A percentile compares a stretch with the other conserved stretches of the same genome.
phyloP scores from a whole-genome alignment of 2,888 invertebrate genomes.

The Nephrocerus scutellatus region DNA sequence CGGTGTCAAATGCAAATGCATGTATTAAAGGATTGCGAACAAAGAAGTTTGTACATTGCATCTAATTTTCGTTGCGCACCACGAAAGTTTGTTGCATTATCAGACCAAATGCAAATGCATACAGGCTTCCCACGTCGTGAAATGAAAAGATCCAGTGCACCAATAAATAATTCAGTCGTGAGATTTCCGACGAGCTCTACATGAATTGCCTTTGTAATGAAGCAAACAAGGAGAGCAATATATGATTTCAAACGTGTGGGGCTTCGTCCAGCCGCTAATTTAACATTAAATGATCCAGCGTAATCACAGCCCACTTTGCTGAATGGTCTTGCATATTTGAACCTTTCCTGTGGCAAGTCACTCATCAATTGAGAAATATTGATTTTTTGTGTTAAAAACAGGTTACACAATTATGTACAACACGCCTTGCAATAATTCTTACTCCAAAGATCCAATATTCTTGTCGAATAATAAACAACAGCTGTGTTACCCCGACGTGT shows the following conservation, averaged over 20 bases:
- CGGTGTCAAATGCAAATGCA: too few relatives aligned
- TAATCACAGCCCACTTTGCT: slow-evolving; percentile 5
- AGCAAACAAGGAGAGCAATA: slow-evolving; percentile 1
- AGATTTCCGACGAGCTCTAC: slow-evolving; percentile 4
- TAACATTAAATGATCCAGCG: slow-evolving; percentile 1
- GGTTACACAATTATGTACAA: slow-evolving; percentile 1
- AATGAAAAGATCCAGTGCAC: slow-evolving; percentile 5
- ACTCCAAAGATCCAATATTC: too few relatives aligned
- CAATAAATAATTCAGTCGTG: slow-evolving; percentile 3
- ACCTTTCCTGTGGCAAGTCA: not conserved
- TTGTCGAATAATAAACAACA: too few relatives aligned
- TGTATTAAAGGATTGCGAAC: slow-evolving; percentile 1
- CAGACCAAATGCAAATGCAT: slow-evolving; percentile 3
- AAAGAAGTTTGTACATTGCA: slow-evolving; percentile 1
- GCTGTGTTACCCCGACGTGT: not conserved
- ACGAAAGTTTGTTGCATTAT: slow-evolving; percentile 5
- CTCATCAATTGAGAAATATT: not conserved
- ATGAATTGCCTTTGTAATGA: slow-evolving; percentile 7
- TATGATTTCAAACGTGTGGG: slow-evolving; percentile 2
- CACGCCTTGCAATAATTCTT: not conserved
- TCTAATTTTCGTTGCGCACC: not conserved
- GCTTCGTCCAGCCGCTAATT: not conserved
- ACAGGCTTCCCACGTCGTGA: slow-evolving; percentile 5
- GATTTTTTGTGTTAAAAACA: slow-evolving; percentile 1
- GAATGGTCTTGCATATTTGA: too few relatives aligned